Percentiles rank a stretch among this genome's conserved stretches.
Conservation (phyloP, 2,113 vertebrate species). For the Sakesphorus luctuosus region DNA sequence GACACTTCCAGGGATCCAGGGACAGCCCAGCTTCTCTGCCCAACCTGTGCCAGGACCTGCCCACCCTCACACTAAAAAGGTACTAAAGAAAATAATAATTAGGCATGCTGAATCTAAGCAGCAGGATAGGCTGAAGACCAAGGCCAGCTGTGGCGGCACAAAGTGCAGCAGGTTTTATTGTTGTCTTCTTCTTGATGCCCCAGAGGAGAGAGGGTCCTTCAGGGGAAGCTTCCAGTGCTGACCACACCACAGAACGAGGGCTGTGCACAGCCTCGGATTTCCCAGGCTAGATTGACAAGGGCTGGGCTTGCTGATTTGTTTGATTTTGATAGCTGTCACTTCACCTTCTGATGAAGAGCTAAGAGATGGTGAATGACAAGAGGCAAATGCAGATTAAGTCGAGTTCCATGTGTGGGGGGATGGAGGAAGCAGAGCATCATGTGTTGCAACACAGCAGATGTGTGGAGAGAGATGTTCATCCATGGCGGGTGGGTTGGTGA, state of each 20-base stretch:
- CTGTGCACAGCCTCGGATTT: neutral
- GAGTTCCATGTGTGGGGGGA: accelerated
- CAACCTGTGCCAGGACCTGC: neutral
- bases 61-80: neutral
- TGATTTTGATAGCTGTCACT: neutral
- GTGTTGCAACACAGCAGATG: accelerated
- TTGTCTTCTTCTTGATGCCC: neutral
- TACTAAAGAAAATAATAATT: neutral
- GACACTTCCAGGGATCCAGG: neutral
- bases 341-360: neutral
- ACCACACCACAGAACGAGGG: accelerated
- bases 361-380: neutral
- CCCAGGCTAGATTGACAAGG: neutral
- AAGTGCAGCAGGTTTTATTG: neutral
- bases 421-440: neutral
- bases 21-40: neutral
- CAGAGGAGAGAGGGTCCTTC: neutral
- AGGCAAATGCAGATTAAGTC: neutral
- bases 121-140: neutral
- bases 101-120: neutral
- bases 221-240: accelerated
- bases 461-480: neutral
- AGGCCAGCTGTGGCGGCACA: neutral
- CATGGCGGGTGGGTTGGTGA: accelerated
- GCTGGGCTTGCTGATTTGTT: neutral